phyloP scores from a whole-genome alignment of 1,140 invertebrate genomes.

The Leptinotarsa lineolata region DNA sequence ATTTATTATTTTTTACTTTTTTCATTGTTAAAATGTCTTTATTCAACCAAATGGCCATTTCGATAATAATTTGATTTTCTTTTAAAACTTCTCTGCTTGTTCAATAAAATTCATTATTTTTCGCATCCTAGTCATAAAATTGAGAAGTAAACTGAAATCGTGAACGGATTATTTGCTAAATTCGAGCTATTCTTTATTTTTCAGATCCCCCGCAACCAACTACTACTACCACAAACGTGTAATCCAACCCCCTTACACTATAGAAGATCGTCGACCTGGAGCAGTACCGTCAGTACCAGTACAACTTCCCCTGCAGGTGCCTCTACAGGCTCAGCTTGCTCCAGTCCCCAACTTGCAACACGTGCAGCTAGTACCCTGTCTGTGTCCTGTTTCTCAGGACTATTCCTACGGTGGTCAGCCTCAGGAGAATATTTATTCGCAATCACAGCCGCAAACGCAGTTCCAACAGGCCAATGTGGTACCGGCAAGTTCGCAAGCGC shows the following conservation, averaged over 20 bases:
- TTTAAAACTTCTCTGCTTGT: no score
- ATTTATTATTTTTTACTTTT: no score
- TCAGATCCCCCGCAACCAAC: constrained; percentile 29
- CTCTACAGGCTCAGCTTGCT: constrained; percentile 39
- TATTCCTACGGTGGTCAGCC: constrained; percentile 31
- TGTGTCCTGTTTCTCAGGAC: constrained; percentile 56
- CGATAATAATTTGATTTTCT: no score
- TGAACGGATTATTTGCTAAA: no score
- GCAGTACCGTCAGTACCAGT: constrained; percentile 40
- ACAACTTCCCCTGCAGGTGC: constrained; percentile 47
- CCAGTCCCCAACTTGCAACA: constrained; percentile 48
- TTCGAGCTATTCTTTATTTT: not conserved
- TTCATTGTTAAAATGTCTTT: no score
- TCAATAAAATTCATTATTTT: no score
- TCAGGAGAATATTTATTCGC: constrained; percentile 30
- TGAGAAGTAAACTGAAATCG: no score
- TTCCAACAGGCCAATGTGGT: constrained; percentile 3
- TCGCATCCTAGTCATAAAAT: no score
- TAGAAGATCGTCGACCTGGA: not conserved
- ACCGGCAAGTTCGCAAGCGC: no score
- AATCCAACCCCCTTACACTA: constrained; percentile 29
- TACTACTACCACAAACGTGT: constrained; percentile 31
- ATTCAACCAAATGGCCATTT: no score
- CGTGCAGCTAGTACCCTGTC: constrained; percentile 61
- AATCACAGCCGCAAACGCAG: constrained; percentile 19